Base-by-base conservation (phyloP, 2,797 vertebrate species). In the Phoeniculus purpureus region DNA sequence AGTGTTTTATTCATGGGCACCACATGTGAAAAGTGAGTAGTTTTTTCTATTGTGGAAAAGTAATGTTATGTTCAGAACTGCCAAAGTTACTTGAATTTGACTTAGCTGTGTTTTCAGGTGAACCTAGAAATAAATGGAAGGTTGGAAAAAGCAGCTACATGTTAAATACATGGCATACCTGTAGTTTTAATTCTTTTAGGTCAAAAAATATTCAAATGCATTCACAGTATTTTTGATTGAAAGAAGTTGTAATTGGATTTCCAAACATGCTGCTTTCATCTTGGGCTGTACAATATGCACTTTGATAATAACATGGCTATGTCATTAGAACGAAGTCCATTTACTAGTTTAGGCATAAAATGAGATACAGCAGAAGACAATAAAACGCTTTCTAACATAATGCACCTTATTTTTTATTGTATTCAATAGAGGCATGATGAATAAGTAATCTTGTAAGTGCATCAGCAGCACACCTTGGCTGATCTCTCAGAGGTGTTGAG, bases 161-260 rank as follows among this genome's bases (percentile, higher is more conserved):
- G 98, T 98, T 98, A 99, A 98, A 98, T 97, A 98, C 97, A 68
- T 98, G 97, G 98, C 97, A 98, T 98, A 98, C 97, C 98, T 98
- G 98, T 97, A 98, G 90, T 98, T 98, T 98, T 98, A 98, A 98
- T 98, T 98, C 97, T 96, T 98, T 95, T 97, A 98, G 98, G 97
- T 98, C 81, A 96, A 93, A 98, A 98, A 98, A 98, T 98, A 98
- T 98, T 98, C 97, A 98, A 98, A 98, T 98, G 97, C 97, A 97
- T 98, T 97, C 97, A 97, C 98, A 98, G 98, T 98, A 97, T 94
- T 96, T 97, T 97, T 99, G 98, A 99, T 98, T 99, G 98, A 99
- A 99, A 97, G 98, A 98, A 98, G 97, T 98, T 98, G 98, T 98
- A 98, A 99, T 99, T 98, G 98, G 97, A 98, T 98, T 99, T 99